Evolutionary conservation across 2,797 vertebrate genomes (phyloP), one percentile per base, ranked within the genome.

Genomic region (Pyrocephalus nanus): DNA sequence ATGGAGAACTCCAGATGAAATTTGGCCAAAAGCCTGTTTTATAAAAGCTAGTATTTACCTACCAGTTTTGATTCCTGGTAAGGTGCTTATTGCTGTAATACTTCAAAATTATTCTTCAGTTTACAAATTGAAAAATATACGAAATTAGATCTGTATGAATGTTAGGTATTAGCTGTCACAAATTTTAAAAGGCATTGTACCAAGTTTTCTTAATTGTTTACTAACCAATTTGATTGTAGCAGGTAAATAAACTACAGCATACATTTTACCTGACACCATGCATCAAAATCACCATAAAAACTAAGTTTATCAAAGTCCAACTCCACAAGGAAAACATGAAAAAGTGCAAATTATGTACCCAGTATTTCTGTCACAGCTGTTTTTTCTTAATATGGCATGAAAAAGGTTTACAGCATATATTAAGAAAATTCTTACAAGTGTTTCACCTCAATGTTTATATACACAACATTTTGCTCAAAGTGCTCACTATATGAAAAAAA

Each of bases 251-350:
- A 97, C 92, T 96, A 96, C 89, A 95, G 79, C 96, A 97, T 90
- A 94, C 91, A 96, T 88, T 93, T 96, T 95, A 90, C 94, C 96
- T 94, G 94, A 97, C 95, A 97, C 73, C 94, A 97, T 95, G 96
- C 96, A 97, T 97, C 96, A 97, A 97, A 97, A 97, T 97, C 95
- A 96, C 96, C 96, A 97, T 98, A 98, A 97, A 98, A 98, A 97
- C 91, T 95, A 95, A 93, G 87, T 96, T 98, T 98, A 98, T 97
- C 98, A 98, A 98, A 98, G 96, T 97, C 97, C 96, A 95, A 90
- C 94, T 98, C 96, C 93, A 96, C 91, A 93, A 97, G 85, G 51
- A 97, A 97, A 98, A 95, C 95, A 97, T 94, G 92, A 97, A 97
- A 97, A 97, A 97, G 96, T 98, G 97, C 97, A 98, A 97, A 97